phyloP scores from a whole-genome alignment of 2,797 vertebrate species.

The Acanthurus tractus region DNA sequence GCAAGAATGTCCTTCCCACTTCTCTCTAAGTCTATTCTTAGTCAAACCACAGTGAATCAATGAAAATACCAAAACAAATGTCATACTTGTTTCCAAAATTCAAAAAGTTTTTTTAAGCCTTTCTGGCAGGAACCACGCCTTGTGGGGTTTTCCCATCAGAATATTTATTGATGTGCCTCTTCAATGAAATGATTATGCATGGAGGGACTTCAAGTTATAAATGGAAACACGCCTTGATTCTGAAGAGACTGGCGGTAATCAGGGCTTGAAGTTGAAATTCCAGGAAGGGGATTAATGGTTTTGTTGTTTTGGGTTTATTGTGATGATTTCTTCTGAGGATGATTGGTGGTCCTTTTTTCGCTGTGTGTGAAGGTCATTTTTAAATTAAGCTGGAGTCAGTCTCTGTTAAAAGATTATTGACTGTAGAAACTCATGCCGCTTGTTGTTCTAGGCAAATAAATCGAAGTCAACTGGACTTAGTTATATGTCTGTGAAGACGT shows the following conservation, averaged over 20 bases:
- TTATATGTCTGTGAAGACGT: too few species aligned
- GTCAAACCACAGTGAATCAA: neutral
- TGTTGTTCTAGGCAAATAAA: too few species aligned
- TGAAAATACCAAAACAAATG: slow-evolving; percentile 11
- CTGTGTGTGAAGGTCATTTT: too few species aligned
- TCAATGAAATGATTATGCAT: slow-evolving; percentile 84
- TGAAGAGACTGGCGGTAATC: slow-evolving; percentile 34
- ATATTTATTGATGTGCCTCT: slow-evolving; percentile 73
- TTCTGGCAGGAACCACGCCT: slow-evolving; percentile 63
- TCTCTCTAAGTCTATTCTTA: slow-evolving; percentile 5
- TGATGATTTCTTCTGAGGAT: too few species aligned
- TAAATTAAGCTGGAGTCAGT: too few species aligned
- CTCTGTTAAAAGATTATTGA: too few species aligned
- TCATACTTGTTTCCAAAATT: slow-evolving; percentile 19
- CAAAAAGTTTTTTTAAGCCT: slow-evolving; percentile 73
- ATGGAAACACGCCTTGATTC: slow-evolving; percentile 71
- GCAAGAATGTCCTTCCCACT: neutral
- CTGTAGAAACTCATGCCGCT: too few species aligned
- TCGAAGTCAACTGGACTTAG: too few species aligned
- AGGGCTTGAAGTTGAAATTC: slow-evolving; percentile 14
- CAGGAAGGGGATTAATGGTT: neutral
- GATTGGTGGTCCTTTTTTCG: too few species aligned
- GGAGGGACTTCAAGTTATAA: slow-evolving; percentile 74
- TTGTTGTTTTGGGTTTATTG: too few species aligned
- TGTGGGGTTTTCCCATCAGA: slow-evolving; percentile 71